Base-by-base conservation (phyloP, 2,113 vertebrate species). In the Nothoprocta pentlandii region DNA sequence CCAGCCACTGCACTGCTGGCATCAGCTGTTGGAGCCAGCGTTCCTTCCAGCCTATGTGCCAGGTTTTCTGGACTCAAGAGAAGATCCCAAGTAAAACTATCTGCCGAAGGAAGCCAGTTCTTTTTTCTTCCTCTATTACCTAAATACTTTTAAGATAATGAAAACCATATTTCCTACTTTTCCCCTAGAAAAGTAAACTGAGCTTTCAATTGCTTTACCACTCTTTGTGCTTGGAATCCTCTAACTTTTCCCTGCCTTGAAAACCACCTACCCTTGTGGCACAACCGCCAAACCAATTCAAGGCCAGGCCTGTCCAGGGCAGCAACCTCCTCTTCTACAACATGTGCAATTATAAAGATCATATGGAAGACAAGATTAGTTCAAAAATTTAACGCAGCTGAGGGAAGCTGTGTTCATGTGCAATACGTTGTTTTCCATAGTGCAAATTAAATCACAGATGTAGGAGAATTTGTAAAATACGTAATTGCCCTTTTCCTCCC, bases 81-180 rank as follows among this genome's bases (percentile, higher is more conserved):
- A 81, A 81, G 16, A 53, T 5, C n/a, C 41, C 34, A 92, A 58
- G 6, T 21, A 59, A 80, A 74, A 67, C 15, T 32, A 17, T 12
- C 61, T n/a, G 44, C 12, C 15, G 44, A 47, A 61, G 68, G 3
- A 78, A 1, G 46, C 19, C 46, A 47, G 17, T 47, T 20, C 19
- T 47, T 47, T 47, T 20, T 58, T n/a, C 13, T 84, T 73, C 39
- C 28, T 66, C 15, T 47, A 20, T 34, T 64, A 70, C 17, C 6
- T 46, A 71, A 75, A 71, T 36, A 87, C 4, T 30, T 56, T 42
- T 30, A 63, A 63, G 16, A 39, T 17, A 74, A 63, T 1, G 3
- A 86, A 90, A 81, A 3, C 0, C 0, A 0, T 26, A 70, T 68
- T 79, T 81, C 46, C 58, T 22, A 28, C 0, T 5, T 51, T 81